Percentiles rank a stretch among this genome's conserved stretches.
Conservation (phyloP, 2,113 vertebrate genomes). For the Podiceps cristatus region DNA sequence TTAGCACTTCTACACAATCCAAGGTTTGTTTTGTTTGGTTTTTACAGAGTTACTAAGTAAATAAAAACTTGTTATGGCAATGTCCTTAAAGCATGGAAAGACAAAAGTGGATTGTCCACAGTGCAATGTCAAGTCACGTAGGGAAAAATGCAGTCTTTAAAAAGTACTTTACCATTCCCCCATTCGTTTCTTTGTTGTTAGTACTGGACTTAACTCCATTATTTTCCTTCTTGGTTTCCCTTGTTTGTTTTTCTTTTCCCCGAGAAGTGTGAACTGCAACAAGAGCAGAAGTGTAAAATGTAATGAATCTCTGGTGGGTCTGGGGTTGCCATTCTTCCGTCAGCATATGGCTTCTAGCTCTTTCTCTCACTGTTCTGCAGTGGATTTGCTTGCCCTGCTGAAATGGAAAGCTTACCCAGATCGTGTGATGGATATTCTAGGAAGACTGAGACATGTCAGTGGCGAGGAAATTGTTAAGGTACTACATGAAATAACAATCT, state of each 20-base stretch:
- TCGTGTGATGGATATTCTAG: slow-evolving; percentile 92
- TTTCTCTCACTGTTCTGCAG: slow-evolving; percentile 71
- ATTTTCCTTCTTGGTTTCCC: not conserved
- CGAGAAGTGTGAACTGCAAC: not conserved
- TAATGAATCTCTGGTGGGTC: not conserved
- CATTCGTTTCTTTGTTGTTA: not conserved
- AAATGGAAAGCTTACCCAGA: slow-evolving; percentile 97
- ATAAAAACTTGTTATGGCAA: not conserved
- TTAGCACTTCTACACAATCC: not conserved
- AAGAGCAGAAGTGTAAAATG: not conserved
- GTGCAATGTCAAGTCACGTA: not conserved
- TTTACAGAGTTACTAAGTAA: not conserved
- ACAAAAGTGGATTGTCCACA: not conserved
- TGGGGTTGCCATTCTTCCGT: not conserved
- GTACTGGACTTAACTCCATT: not conserved
- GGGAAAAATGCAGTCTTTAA: not conserved
- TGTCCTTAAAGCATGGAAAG: accelerated
- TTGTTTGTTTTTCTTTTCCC: not conserved
- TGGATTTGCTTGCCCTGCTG: slow-evolving; percentile 92
- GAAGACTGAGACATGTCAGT: slow-evolving; percentile 89
- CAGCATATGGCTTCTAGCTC: not conserved
- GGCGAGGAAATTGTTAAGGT: slow-evolving; percentile 98
- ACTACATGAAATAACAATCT: not conserved
- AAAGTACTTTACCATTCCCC: not conserved
- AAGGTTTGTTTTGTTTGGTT: not conserved